Percentiles rank a stretch among this genome's conserved stretches.
Evolutionary conservation across 2,888 invertebrate genomes (phyloP).

Genomic region (Acanthosoma haemorrhoidale): DNA sequence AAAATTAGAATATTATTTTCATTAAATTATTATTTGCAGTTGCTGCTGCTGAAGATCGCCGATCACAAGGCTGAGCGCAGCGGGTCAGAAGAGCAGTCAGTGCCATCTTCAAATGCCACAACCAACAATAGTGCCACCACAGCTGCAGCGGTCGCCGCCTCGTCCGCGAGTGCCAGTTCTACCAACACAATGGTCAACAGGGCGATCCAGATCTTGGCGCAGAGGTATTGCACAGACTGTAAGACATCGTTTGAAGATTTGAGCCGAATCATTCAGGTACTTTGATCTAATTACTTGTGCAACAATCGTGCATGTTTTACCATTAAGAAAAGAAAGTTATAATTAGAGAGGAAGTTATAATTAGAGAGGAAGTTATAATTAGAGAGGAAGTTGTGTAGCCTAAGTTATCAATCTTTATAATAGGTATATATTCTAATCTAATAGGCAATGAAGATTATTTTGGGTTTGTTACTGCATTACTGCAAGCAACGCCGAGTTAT

Average conservation of each 20-base stretch:
- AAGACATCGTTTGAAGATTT: slow-evolving; percentile 92
- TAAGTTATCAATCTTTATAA: no score
- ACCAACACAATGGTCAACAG: slow-evolving; percentile 69
- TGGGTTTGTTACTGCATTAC: no score
- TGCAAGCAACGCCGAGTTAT: no score
- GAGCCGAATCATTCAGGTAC: slow-evolving; percentile 56
- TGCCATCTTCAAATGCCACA: slow-evolving; percentile 40
- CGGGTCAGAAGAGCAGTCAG: slow-evolving; percentile 52
- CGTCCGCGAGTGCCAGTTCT: slow-evolving; percentile 15
- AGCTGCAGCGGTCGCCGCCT: background rate
- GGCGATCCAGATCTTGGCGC: slow-evolving; percentile 88
- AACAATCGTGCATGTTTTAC: no score
- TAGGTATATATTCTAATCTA: no score
- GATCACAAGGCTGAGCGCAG: slow-evolving; percentile 72
- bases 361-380: no score
- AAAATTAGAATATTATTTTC: no score
- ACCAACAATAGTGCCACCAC: slow-evolving; percentile 37
- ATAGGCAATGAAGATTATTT: no score
- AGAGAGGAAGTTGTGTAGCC: no score
- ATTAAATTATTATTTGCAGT: slow-evolving; percentile 47
- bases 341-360: no score
- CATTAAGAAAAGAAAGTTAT: no score
- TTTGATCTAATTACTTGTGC: no score
- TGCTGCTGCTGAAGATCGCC: slow-evolving; percentile 76
- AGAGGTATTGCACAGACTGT: slow-evolving; percentile 92